Conservation (phyloP, 1,140 invertebrate genomes). For the Drosophila miranda region DNA sequence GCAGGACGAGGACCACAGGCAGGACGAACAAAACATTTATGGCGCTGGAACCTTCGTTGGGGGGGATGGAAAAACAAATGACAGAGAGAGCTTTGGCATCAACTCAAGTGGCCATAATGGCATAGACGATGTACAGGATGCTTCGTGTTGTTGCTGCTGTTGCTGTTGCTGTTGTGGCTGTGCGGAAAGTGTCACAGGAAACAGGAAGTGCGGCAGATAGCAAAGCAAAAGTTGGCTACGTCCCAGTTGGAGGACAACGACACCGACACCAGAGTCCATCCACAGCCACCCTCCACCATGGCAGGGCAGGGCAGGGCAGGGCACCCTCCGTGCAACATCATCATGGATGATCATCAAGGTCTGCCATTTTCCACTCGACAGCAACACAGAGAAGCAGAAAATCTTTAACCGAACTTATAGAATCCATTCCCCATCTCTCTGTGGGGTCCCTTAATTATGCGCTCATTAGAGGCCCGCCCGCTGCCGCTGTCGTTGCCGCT, state of each 20-base stretch:
- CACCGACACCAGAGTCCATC: conserved; percentile 13
- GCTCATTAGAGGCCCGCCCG: conserved; percentile 34
- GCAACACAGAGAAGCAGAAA: background rate
- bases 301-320: background rate
- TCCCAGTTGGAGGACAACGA: conserved; percentile 58
- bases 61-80: conserved; percentile 50
- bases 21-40: conserved; percentile 66
- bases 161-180: conserved; percentile 33
- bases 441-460: conserved; percentile 51
- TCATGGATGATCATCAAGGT: conserved; percentile 1
- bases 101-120: conserved; percentile 77
- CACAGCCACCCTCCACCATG: background rate
- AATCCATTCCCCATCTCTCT: background rate
- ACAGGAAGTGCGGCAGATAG: conserved; percentile 78
- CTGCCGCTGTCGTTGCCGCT: too few species aligned
- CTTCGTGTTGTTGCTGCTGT: conserved; percentile 33
- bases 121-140: conserved; percentile 78
- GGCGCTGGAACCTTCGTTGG: conserved; percentile 4
- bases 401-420: conserved; percentile 20
- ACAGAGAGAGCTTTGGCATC: conserved; percentile 56
- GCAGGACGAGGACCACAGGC: background rate
- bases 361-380: conserved; percentile 3
- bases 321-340: background rate
- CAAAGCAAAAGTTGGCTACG: conserved; percentile 60
- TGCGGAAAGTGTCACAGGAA: conserved; percentile 74